These are phyloP conservation scores for Buphagus erythrorhynchus DNA, from an alignment of 2,797 vertebrate species.

Conservation along the genomic window DNA sequence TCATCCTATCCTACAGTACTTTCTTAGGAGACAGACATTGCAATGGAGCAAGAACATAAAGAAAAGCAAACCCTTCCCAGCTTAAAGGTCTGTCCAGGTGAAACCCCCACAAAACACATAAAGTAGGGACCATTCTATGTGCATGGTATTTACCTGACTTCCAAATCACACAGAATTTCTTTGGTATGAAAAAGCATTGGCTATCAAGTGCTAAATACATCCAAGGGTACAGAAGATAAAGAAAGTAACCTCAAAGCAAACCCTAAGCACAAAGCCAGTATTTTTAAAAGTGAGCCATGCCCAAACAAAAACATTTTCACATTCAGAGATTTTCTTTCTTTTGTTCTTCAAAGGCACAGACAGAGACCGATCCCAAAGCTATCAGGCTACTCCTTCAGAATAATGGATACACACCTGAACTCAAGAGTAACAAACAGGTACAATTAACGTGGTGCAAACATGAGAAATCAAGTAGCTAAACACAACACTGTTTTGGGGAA, in stretches of 20 bases:
- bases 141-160: background rate
- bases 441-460: background rate
- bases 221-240: background rate
- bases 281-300: background rate
- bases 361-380: background rate
- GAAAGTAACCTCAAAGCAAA: background rate
- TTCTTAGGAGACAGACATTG: background rate
- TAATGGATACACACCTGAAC: background rate
- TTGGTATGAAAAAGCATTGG: background rate
- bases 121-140: background rate
- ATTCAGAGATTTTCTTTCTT: background rate
- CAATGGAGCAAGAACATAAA: background rate
- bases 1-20: background rate
- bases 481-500: background rate
- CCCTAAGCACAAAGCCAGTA: background rate
- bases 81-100: background rate
- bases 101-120: background rate
- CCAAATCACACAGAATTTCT: background rate
- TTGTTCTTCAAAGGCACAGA: background rate
- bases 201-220: background rate
- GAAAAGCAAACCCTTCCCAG: background rate
- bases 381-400: background rate
- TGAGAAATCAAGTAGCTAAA: background rate
- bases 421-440: background rate
- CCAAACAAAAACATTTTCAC: background rate